phyloP scores from a whole-genome alignment of 1,140 invertebrate genomes.

The Daktulosphaira vitifoliae region DNA sequence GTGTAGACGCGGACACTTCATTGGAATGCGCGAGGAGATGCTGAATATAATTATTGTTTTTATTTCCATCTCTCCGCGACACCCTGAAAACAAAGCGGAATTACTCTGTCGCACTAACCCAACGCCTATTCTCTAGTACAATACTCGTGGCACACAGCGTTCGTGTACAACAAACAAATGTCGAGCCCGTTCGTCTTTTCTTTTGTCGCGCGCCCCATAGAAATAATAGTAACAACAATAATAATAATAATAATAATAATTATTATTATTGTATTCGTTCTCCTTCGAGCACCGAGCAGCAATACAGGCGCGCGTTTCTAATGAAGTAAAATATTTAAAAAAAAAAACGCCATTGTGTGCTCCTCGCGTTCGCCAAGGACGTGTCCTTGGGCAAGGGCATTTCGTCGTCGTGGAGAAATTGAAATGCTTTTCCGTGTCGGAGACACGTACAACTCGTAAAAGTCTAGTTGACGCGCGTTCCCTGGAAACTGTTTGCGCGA shows the following conservation, averaged over 20 bases:
- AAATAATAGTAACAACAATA: conserved; percentile 16
- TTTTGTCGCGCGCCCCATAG: conserved; percentile 10
- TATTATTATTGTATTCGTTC: too few relatives aligned
- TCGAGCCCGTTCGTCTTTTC: not conserved
- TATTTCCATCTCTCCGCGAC: not conserved
- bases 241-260: not conserved
- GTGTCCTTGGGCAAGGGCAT: conserved; percentile 26
- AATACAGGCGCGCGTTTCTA: not conserved
- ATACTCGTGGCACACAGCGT: not conserved
- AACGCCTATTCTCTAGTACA: not conserved
- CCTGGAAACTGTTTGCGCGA: too few relatives aligned
- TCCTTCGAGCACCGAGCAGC: too few relatives aligned
- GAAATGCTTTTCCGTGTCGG: too few relatives aligned
- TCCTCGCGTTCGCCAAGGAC: not conserved
- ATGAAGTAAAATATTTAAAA: too few relatives aligned
- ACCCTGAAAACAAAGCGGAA: conserved; percentile 30
- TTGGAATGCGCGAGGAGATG: conserved; percentile 17
- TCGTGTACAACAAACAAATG: not conserved
- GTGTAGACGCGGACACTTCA: too few relatives aligned
- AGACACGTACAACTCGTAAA: too few relatives aligned
- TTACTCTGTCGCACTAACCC: not conserved
- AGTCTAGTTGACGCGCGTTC: too few relatives aligned
- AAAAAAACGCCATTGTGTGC: conserved; percentile 15
- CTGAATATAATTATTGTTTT: conserved; percentile 17
- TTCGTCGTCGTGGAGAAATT: too few relatives aligned